A percentile compares a stretch with the other conserved stretches of the same genome.
Evolutionary conservation across 2,888 invertebrate species (phyloP).

Genomic region (Cepaea hortensis): DNA sequence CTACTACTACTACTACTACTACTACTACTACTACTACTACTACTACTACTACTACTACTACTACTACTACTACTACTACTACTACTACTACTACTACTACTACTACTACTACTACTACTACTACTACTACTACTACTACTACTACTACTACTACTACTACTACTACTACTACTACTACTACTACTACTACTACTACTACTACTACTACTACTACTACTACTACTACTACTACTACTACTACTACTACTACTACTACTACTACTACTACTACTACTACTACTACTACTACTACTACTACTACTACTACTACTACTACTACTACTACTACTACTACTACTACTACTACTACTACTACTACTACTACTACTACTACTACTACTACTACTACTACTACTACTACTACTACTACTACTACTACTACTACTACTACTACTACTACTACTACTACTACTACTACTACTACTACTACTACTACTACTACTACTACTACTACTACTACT

Average conservation of each 20-base stretch:
- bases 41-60: slow-evolving; percentile 37
- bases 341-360: no score
- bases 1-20: neutral
- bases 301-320: no score
- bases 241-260: no score
- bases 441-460: neutral
- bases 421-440: neutral
- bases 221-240: neutral
- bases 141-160: neutral
- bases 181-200: slow-evolving; percentile 10
- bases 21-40: slow-evolving; percentile 15
- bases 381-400: no score
- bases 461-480: no score
- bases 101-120: slow-evolving; percentile 33
- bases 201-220: neutral
- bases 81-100: slow-evolving; percentile 38
- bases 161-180: slow-evolving; percentile 25
- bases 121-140: neutral
- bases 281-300: no score
- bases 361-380: no score
- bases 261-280: no score
- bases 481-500: slow-evolving; percentile 21
- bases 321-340: no score
- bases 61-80: slow-evolving; percentile 41
- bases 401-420: no score